Percentiles rank a stretch among this genome's conserved stretches.
phyloP scores from a whole-genome alignment of 2,113 vertebrate species.

The Saimiri boliviensis region DNA sequence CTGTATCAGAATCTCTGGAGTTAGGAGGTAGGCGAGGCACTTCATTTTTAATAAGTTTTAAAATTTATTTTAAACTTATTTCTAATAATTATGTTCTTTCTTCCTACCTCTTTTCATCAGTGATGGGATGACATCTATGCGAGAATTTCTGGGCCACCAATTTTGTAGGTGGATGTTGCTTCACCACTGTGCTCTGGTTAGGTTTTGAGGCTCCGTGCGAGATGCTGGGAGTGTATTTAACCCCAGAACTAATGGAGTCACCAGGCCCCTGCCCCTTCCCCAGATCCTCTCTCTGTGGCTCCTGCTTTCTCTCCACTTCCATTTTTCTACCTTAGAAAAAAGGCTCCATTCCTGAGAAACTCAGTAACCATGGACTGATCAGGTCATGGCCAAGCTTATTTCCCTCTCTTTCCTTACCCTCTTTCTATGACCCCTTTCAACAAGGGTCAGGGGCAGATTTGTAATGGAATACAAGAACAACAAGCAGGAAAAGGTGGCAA shows the following conservation, averaged over 20 bases:
- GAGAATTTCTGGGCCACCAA: background rate
- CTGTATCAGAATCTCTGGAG: background rate
- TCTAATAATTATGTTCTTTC: background rate
- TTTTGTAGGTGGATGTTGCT: background rate
- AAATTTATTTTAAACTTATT: background rate
- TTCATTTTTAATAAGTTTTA: background rate
- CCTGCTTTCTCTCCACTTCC: slow-evolving; percentile 5
- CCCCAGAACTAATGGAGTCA: background rate
- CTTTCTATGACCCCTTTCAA: slow-evolving; percentile 66
- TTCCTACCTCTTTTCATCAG: background rate
- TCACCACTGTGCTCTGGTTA: rapidly evolving
- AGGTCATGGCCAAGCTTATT: slow-evolving; percentile 80
- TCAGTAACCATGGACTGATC: slow-evolving; percentile 64
- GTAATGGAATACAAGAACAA: slow-evolving; percentile 84
- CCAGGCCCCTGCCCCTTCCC: background rate
- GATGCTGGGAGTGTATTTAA: background rate
- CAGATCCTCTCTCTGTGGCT: background rate
- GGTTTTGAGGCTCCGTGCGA: rapidly evolving
- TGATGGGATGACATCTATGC: background rate
- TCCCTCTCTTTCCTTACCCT: slow-evolving; percentile 60
- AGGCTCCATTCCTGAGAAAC: slow-evolving; percentile 60
- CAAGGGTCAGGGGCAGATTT: slow-evolving; percentile 72
- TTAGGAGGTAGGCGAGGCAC: background rate
- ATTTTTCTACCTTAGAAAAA: slow-evolving; percentile 66
- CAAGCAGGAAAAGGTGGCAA: slow-evolving; percentile 63